Percentiles rank a stretch among this genome's conserved stretches.
phyloP scores from a whole-genome alignment of 2,888 invertebrate species.

The Psylliodes chrysocephalus region DNA sequence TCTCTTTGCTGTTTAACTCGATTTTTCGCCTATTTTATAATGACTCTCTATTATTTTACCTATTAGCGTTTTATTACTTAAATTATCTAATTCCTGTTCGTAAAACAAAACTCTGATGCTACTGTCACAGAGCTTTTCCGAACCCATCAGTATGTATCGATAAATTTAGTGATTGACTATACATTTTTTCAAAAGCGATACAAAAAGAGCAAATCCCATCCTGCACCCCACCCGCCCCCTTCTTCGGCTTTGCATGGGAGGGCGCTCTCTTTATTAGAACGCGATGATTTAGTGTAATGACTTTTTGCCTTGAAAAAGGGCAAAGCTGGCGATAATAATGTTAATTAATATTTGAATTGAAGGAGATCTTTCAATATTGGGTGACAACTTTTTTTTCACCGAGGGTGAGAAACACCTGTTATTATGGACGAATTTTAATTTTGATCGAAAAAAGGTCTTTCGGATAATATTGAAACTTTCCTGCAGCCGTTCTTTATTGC shows the following conservation, averaged over 20 bases:
- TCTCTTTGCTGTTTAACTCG: no score
- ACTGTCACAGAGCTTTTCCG: no score
- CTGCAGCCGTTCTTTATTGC: neutral
- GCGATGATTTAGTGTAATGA: constrained; percentile 73
- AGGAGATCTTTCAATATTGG: constrained; percentile 61
- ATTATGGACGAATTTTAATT: constrained; percentile 52
- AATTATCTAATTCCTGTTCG: no score
- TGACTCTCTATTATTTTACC: no score
- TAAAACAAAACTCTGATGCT: no score
- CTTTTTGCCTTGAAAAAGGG: constrained; percentile 65
- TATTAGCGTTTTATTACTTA: no score
- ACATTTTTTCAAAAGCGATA: no score
- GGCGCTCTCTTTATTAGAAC: constrained; percentile 67
- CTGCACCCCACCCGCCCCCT: constrained; percentile 55
- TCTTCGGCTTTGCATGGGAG: constrained; percentile 36
- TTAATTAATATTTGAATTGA: constrained; percentile 72
- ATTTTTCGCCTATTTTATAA: no score
- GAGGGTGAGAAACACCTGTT: constrained; percentile 50
- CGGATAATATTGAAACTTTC: constrained; percentile 18
- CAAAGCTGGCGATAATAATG: constrained; percentile 70
- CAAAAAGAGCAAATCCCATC: no score
- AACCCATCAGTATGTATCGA: no score
- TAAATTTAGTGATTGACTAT: no score
- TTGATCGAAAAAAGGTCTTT: constrained; percentile 43
- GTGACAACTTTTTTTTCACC: constrained; percentile 48